Evolutionary conservation across 2,113 vertebrate species (phyloP), one percentile per base, ranked within the genome.

Genomic region (Guaruba guarouba): DNA sequence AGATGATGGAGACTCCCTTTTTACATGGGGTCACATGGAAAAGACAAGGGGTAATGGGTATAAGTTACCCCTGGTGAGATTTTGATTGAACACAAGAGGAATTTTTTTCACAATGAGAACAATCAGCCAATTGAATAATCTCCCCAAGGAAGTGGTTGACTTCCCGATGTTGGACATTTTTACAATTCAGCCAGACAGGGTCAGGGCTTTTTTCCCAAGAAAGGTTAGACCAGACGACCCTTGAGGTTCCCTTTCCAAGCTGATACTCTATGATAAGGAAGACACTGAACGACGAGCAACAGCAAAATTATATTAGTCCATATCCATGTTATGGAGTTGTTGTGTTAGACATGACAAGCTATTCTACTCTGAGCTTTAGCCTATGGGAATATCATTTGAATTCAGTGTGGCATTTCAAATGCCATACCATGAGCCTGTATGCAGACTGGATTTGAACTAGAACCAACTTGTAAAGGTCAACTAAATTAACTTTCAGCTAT

Each of bases 371-470:
- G 28, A 43, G 67, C 67, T 79, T 69, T 66, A 57, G 46, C 43
- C 46, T 4, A 80, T 52, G 77, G 43, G 33, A 77, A 29, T 27
- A 28, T 13, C 3, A 23, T 13, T 3, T 43, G 39, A 55, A 68
- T 28, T 39, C 57, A 8, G 33, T 35, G 39, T n/a, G 49, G 8
- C n/a, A 51, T 29, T 78, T 29, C 66, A 49, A 48, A 82, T 41
- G 16, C 44, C 55, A 6, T 0, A 4, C 11, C 23, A 4, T 0
- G 1, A 29, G 39, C 71, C 48, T 41, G 15, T 11, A 17, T 0
- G 0, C 2, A 63, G n/a, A 27, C 66, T 44, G 35, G 16, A 46
- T 62, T 10, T 41, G 27, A 73, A 19, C 24, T 3, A 16, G 16
- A n/a, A 57, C 24, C 52, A 64, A 1, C 9, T 15, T 7, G 0